Base-by-base conservation (phyloP, 2,113 vertebrate species). In the Chaetodon trifascialis region DNA sequence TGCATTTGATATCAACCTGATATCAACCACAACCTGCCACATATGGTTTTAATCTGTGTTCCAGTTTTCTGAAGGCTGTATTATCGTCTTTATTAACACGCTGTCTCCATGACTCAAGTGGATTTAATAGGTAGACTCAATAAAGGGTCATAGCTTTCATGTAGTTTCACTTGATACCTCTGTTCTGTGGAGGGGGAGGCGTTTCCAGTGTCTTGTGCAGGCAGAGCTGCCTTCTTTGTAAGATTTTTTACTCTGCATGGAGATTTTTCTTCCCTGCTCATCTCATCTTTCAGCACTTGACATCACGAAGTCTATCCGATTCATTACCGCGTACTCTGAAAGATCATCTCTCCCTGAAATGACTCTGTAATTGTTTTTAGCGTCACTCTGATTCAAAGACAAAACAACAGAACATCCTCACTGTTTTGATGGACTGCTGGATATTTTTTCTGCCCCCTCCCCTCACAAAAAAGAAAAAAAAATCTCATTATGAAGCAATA, bases 401-500 rank as follows among this genome's bases (percentile, higher is more conserved):
- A 83, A 83, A 90, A 92, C 79, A 92, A 73, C 79, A 73, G 74
- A 91, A 73, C n/a, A 34, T 46, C 82, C 77, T 81, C 73, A 7
- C 70, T 82, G 58, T 91, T 90, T 84, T 84, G 87, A 90, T 90
- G 80, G 85, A 90, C 75, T 65, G 66, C 68, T 71, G 69, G 73
- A 76, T 76, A 54, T 69, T 79, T 74, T 80, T 62, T 9, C 46
- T 51, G 23, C 51, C 25, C 52, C 11, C 47, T 54, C 21, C 55
- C 36, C 30, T 3, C 30, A 30, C 30, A 30, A 30, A 30, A 30
- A 30, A 30, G 11, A 30, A 51, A 23, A 21, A 47, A 38, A 76
- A 85, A 93, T 93, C 78, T 90, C 89, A 93, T 94, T 93, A 92
- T 69, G 83, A 90, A 88, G 89, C 76, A 89, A 87, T 93, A 91